These are phyloP conservation scores for Bombus superbus DNA, from an alignment of 1,140 invertebrate genomes.

Conservation along the genomic window DNA sequence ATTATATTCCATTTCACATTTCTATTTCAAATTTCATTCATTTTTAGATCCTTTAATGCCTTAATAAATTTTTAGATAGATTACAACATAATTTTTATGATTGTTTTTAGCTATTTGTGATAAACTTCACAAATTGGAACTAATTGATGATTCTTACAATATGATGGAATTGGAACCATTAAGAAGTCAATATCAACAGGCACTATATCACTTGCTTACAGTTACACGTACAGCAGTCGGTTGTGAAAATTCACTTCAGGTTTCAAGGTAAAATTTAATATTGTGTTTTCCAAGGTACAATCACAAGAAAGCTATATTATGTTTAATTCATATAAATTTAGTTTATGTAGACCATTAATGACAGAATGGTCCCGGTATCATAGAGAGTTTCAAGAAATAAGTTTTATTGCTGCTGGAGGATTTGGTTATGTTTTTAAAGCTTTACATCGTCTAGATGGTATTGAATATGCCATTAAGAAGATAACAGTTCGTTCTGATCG, in stretches of 20 bases:
- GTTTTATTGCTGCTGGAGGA: constrained; percentile 89
- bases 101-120: constrained; percentile 84
- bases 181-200: constrained; percentile 85
- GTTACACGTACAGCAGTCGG: constrained; percentile 80
- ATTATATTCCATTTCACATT: neutral
- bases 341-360: constrained; percentile 48
- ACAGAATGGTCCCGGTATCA: constrained; percentile 87
- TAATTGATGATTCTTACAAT: constrained; percentile 87
- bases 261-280: constrained; percentile 60
- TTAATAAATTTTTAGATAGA: neutral
- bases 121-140: constrained; percentile 85
- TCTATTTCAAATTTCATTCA: neutral
- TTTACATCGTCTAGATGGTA: constrained; percentile 88
- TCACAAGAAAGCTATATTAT: neutral
- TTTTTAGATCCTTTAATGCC: neutral
- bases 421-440: constrained; percentile 88
- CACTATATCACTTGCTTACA: constrained; percentile 85
- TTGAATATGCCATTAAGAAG: constrained; percentile 92
- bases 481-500: constrained; percentile 86
- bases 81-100: neutral
- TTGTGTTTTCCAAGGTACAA: neutral
- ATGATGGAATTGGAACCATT: constrained; percentile 87
- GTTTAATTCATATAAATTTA: neutral
- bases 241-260: constrained; percentile 75
- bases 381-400: constrained; percentile 89